A percentile compares a stretch with the other conserved stretches of the same genome.
These are phyloP conservation scores for Tinea semifulvella DNA, from an alignment of 2,888 invertebrate species.

Conservation along the genomic window DNA sequence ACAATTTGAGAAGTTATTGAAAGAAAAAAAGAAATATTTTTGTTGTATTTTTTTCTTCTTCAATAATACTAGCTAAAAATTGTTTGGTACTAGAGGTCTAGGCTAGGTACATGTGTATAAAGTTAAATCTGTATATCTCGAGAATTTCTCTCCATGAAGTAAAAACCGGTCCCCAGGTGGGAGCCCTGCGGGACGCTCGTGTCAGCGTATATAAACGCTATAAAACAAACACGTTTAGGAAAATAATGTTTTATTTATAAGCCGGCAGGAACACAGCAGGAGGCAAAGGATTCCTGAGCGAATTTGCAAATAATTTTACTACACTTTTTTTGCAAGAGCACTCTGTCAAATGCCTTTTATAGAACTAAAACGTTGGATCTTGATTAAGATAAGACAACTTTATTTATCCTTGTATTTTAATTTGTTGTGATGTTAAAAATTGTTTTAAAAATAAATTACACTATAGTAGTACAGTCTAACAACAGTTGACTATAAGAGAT, in stretches of 20 bases:
- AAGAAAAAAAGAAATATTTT: too few species aligned
- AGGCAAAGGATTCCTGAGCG: not conserved
- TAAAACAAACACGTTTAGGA: slow-evolving; percentile 9
- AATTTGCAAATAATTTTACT: slow-evolving; percentile 6
- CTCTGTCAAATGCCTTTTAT: slow-evolving; percentile 3
- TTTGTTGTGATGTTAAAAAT: too few species aligned
- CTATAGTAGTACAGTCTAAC: too few species aligned
- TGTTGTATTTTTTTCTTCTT: too few species aligned
- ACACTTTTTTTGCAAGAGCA: not conserved
- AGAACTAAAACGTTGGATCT: slow-evolving; percentile 1
- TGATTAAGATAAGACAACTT: not conserved
- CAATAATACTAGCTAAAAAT: too few species aligned
- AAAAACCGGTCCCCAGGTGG: not conserved
- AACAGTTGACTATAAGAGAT: too few species aligned
- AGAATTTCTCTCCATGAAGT: not conserved
- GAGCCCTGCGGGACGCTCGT: slow-evolving; percentile 3
- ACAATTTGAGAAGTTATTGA: too few species aligned
- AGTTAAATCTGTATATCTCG: not conserved
- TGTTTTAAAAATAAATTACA: too few species aligned
- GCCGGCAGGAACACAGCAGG: not conserved
- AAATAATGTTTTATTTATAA: slow-evolving; percentile 8
- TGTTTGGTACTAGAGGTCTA: too few species aligned
- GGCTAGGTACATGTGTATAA: too few species aligned
- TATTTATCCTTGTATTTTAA: too few species aligned
- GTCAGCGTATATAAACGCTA: slow-evolving; percentile 1